phyloP scores from a whole-genome alignment of 1,140 invertebrate genomes.

The Nasonia vitripennis region DNA sequence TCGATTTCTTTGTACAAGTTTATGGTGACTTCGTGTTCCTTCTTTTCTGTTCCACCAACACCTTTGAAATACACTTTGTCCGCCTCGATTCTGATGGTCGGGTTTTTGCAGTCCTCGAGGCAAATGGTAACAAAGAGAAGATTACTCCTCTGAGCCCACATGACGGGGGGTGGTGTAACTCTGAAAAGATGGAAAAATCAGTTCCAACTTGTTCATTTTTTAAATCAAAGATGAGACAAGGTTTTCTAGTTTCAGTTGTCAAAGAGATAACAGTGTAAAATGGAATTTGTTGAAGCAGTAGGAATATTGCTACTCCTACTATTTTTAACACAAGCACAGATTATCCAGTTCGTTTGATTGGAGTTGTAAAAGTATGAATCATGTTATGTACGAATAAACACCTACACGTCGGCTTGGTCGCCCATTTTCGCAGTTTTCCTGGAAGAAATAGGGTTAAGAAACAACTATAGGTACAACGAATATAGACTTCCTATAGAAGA shows the following conservation, averaged over 20 bases:
- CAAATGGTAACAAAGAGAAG: conserved; percentile 91
- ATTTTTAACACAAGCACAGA: no score
- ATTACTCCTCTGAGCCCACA: conserved; percentile 92
- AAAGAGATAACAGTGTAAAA: background rate
- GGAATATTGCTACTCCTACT: no score
- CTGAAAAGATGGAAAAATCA: conserved; percentile 64
- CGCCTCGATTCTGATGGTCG: conserved; percentile 87
- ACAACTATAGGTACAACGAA: no score
- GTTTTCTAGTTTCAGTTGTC: background rate
- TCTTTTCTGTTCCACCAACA: conserved; percentile 88
- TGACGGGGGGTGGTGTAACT: conserved; percentile 85
- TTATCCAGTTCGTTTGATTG: no score
- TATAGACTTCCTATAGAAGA: no score
- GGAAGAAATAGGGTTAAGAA: no score
- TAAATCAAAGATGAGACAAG: background rate
- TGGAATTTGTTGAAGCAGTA: no score
- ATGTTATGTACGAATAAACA: background rate
- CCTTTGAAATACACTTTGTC: conserved; percentile 90
- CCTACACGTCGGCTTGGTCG: background rate
- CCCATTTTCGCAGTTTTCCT: background rate
- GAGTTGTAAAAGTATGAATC: no score
- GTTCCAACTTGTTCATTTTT: background rate
- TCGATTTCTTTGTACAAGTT: conserved; percentile 89
- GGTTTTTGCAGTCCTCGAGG: conserved; percentile 92
- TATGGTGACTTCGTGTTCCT: conserved; percentile 89